Evolutionary conservation across 2,113 vertebrate genomes (phyloP), one percentile per base, ranked within the genome.

Genomic region (Taurulus bubalis): DNA sequence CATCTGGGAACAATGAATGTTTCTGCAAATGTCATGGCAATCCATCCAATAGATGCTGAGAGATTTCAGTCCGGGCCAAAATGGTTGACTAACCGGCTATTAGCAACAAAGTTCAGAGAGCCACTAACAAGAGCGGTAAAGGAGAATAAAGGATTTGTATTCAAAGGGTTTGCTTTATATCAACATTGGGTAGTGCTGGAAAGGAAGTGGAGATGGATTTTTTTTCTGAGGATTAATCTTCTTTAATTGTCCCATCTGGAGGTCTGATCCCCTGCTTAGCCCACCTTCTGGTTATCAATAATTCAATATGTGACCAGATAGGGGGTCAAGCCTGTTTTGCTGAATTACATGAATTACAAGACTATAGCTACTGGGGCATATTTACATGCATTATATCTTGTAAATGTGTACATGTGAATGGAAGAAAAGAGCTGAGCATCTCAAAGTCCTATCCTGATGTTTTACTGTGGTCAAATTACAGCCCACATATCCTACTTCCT

Each of bases 241-340:
- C 65, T 80, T 83, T 87, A 87, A 92, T 91, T 87, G 71, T 85
- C 47, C 76, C 71, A 81, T 84, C 80, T 87, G 77, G 64, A 90
- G 83, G 77, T 88, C 53, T 80, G 77, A 65, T 85, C 70, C 79
- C 56, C 45, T 86, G 87, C 77, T 63, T 58, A 80, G 67, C 62
- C 70, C 85, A 64, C 67, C 60, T 55, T 74, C 77, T 82, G 82
- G 84, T 82, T 71, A 80, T 89, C 70, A 89, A 58, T 87, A 79
- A 72, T 82, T 80, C 69, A 78, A 76, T 84, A 73, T 34, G 47
- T 72, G 53, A 73, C 65, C 51, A 72, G 51, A 69, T 38, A 64
- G 42, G 45, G 32, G 45, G 40, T 20, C 16, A 28, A 49, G 65
- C 70, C 22, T 38, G 60, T 30, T 66, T 45, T 79, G 55, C 18